phyloP scores from a whole-genome alignment of 2,888 invertebrate genomes.

The Caenorhabditis afra region DNA sequence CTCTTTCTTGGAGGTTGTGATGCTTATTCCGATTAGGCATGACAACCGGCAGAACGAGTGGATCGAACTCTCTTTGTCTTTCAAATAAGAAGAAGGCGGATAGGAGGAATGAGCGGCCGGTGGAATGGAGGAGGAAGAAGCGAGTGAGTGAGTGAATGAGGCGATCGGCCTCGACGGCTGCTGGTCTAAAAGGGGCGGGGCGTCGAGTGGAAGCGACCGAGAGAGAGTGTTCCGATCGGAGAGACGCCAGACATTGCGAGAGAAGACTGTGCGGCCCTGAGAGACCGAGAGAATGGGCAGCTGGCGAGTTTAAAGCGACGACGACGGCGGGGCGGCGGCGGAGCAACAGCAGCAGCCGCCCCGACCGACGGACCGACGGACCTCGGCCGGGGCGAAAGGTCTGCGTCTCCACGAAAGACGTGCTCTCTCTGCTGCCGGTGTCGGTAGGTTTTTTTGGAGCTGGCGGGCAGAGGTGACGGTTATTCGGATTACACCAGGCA shows the following conservation, averaged over 20 bases:
- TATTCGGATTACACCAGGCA: constrained; percentile 39
- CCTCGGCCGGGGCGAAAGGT: neutral
- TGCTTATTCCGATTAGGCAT: constrained; percentile 41
- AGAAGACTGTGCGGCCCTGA: neutral
- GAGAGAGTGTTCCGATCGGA: constrained; percentile 29
- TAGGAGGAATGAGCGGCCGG: neutral
- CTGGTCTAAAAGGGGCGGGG: constrained; percentile 49
- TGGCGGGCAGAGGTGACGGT: constrained; percentile 19
- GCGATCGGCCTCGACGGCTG: constrained; percentile 22
- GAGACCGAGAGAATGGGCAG: constrained; percentile 58
- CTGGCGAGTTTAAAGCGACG: constrained; percentile 57
- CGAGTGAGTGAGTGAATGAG: constrained; percentile 6
- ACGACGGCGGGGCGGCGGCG: neutral
- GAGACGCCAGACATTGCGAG: constrained; percentile 9
- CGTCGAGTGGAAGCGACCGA: constrained; percentile 1
- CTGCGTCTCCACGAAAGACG: constrained; percentile 4
- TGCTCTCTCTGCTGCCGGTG: neutral
- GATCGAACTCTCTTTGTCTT: constrained; percentile 36
- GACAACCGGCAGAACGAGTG: constrained; percentile 59
- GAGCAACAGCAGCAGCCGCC: neutral
- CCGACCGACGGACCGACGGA: constrained; percentile 20
- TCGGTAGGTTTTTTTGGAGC: constrained; percentile 15
- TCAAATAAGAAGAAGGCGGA: neutral
- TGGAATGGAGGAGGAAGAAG: constrained; percentile 31
- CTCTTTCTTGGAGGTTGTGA: constrained; percentile 65